Conservation (phyloP, 2,888 invertebrate genomes). For the Rhaphigaster nebulosa region DNA sequence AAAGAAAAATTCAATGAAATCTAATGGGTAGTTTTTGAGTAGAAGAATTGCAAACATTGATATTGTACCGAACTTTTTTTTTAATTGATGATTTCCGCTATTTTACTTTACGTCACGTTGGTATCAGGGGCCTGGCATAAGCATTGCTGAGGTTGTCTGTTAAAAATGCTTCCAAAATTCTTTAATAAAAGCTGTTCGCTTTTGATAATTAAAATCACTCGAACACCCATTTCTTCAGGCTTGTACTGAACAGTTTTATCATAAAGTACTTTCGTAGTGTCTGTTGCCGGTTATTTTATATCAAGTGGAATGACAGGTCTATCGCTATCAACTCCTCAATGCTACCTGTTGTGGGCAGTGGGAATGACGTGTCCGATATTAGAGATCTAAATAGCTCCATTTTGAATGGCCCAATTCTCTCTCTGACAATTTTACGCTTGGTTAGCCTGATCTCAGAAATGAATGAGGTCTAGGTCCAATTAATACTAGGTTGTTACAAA, state of each 20-base stretch:
- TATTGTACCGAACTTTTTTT: too few species aligned
- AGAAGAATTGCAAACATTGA: too few species aligned
- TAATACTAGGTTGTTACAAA: not conserved
- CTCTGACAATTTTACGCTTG: not conserved
- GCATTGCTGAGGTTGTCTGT: too few species aligned
- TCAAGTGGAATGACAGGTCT: not conserved
- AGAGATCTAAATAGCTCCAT: not conserved
- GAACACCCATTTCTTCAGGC: not conserved
- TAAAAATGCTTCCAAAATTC: too few species aligned
- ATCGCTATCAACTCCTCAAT: not conserved
- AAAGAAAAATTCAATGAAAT: too few species aligned
- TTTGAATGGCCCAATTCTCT: not conserved
- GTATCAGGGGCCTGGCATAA: too few species aligned
- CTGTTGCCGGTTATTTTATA: not conserved
- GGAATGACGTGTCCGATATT: not conserved
- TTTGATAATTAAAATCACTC: too few species aligned
- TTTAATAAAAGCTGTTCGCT: too few species aligned
- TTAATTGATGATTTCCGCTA: too few species aligned
- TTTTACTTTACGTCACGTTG: too few species aligned
- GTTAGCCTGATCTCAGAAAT: not conserved
- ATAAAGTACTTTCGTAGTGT: not conserved
- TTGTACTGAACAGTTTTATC: too few species aligned
- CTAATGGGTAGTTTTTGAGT: too few species aligned
- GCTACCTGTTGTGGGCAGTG: constrained; percentile 3
- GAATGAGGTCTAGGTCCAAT: not conserved